These are phyloP conservation scores for Dolomedes plantarius DNA, from an alignment of 2,888 invertebrate species.

Conservation along the genomic window DNA sequence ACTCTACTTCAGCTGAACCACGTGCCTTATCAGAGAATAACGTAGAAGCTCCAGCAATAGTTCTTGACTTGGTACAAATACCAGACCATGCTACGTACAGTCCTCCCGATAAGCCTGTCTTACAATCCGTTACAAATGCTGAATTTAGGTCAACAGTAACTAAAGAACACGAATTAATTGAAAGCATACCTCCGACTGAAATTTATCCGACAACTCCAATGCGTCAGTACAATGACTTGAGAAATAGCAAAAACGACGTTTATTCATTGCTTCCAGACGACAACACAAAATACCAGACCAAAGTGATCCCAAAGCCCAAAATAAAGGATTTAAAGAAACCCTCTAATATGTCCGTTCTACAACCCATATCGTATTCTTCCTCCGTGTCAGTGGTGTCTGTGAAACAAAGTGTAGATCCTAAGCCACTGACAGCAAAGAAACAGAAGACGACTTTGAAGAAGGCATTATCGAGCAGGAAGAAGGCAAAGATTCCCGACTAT, in stretches of 20 bases:
- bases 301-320: neutral
- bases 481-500: neutral
- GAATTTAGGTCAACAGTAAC: neutral
- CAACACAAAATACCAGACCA: neutral
- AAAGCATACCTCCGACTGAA: neutral
- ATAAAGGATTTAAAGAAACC: neutral
- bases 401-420: slow-evolving; percentile 1
- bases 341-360: neutral
- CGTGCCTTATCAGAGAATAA: neutral
- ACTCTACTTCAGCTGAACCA: neutral
- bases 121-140: neutral
- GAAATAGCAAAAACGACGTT: neutral
- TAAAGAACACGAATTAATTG: neutral
- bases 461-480: neutral
- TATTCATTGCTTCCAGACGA: neutral
- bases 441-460: neutral
- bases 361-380: slow-evolving; percentile 26
- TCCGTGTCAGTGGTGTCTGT: slow-evolving; percentile 2
- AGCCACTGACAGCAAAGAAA: neutral
- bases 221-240: neutral
- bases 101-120: neutral
- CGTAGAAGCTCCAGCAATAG: neutral
- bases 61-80: slow-evolving; percentile 20
- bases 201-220: slow-evolving; percentile 9
- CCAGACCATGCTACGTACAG: neutral